phyloP scores from a whole-genome alignment of 30 jellyfish, hydroid and myxozoan genomes.

The Mastigias papua region DNA sequence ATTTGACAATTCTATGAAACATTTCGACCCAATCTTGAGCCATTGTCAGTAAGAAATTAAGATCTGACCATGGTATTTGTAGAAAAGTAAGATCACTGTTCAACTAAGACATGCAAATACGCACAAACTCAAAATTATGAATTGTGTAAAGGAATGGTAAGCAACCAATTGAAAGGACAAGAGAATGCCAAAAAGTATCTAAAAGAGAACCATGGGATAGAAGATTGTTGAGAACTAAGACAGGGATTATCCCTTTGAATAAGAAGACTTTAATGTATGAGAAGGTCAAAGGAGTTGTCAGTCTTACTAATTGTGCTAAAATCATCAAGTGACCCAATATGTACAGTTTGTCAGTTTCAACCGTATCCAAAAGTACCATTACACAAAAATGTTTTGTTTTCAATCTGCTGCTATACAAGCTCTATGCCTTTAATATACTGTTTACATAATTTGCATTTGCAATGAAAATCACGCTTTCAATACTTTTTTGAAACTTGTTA shows the following conservation, averaged over 20 bases:
- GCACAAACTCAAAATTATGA: not conserved
- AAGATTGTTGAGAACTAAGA: too few relatives aligned
- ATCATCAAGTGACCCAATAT: not conserved
- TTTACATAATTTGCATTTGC: too few relatives aligned
- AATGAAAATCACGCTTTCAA: too few relatives aligned
- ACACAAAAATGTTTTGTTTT: too few relatives aligned
- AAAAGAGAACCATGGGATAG: not conserved
- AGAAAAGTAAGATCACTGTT: not conserved
- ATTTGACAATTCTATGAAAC: not conserved
- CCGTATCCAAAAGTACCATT: too few relatives aligned
- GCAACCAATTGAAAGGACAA: not conserved
- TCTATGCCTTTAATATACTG: too few relatives aligned
- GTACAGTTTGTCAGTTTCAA: not conserved
- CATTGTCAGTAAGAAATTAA: not conserved
- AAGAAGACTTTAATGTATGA: not conserved
- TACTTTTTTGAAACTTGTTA: too few relatives aligned
- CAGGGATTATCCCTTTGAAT: too few relatives aligned
- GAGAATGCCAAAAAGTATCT: not conserved
- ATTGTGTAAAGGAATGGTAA: not conserved
- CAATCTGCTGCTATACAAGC: too few relatives aligned
- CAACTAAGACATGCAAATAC: not conserved
- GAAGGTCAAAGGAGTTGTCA: not conserved
- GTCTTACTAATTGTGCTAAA: not conserved
- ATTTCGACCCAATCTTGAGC: not conserved
- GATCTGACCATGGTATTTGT: not conserved